Conservation (phyloP, 2,888 invertebrate species). For the Hipparchia sbordonii region DNA sequence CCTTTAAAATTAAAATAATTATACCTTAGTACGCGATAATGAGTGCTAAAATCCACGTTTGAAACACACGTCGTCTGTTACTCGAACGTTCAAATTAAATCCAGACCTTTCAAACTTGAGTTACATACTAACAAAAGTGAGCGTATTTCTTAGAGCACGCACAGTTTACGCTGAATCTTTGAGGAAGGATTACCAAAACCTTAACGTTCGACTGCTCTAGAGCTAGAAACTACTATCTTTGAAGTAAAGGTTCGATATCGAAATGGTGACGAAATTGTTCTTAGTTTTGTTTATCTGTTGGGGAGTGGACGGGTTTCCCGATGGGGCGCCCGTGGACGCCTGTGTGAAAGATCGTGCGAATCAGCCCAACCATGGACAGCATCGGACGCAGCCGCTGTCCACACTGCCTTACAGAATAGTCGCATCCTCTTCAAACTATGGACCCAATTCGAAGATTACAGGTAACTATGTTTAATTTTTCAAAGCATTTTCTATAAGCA, state of each 20-base stretch:
- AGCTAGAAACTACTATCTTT: no score
- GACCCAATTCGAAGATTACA: conserved; percentile 87
- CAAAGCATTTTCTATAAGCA: neutral
- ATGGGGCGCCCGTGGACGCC: conserved; percentile 91
- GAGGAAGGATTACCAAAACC: conserved; percentile 34
- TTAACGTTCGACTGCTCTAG: neutral
- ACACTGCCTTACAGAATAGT: conserved; percentile 86
- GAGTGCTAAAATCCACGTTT: neutral
- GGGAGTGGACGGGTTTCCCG: conserved; percentile 85
- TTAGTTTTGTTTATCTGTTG: conserved; percentile 59
- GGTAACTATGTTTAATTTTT: conserved; percentile 73
- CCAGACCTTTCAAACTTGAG: conserved; percentile 70
- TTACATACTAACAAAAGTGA: conserved; percentile 70
- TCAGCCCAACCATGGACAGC: conserved; percentile 90
- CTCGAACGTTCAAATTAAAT: conserved; percentile 50
- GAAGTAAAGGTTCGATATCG: neutral
- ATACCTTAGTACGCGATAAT: neutral
- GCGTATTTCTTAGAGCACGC: conserved; percentile 55
- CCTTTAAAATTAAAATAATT: no score
- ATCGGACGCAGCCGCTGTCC: conserved; percentile 84
- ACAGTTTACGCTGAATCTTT: conserved; percentile 63
- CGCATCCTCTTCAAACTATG: conserved; percentile 85
- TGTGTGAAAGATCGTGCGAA: conserved; percentile 90
- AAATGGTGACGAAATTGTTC: conserved; percentile 61
- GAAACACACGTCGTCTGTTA: neutral